These are phyloP conservation scores for Sinelater perroti DNA, from an alignment of 2,888 invertebrate species.

Conservation along the genomic window DNA sequence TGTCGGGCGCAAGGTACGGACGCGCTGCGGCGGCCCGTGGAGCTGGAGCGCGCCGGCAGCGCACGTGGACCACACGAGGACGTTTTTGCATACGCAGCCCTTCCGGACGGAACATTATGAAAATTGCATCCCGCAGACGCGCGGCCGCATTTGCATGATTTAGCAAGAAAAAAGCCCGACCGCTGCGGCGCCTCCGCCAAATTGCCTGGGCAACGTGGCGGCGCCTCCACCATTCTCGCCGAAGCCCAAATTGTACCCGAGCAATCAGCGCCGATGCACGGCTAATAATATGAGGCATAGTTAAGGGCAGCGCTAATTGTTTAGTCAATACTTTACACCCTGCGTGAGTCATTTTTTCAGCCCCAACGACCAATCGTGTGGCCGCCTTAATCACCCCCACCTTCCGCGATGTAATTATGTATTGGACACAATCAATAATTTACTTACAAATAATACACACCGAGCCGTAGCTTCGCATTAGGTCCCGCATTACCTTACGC, in stretches of 20 bases:
- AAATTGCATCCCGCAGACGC: constrained; percentile 36
- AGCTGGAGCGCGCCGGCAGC: neutral
- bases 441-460: constrained; percentile 54
- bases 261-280: constrained; percentile 38
- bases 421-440: constrained; percentile 63
- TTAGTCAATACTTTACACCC: constrained; percentile 65
- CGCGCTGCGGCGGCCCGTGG: neutral
- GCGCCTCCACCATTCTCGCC: too few relatives aligned
- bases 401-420: constrained; percentile 61
- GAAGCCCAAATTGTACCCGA: too few relatives aligned
- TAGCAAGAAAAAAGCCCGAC: too few relatives aligned
- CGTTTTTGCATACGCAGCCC: constrained; percentile 32
- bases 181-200: neutral
- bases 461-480: constrained; percentile 32
- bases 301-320: constrained; percentile 63
- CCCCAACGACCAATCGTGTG: constrained; percentile 62
- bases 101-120: constrained; percentile 31
- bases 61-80: constrained; percentile 42
- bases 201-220: too few relatives aligned
- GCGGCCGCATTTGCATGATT: constrained; percentile 24
- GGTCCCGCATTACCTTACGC: constrained; percentile 30
- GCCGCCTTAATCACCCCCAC: constrained; percentile 60
- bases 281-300: constrained; percentile 58
- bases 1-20: constrained; percentile 21
- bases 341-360: constrained; percentile 64